Percentiles rank a stretch among this genome's conserved stretches.
These are phyloP conservation scores for Hybognathus amarus DNA, from an alignment of 2,797 vertebrate species.

Conservation along the genomic window DNA sequence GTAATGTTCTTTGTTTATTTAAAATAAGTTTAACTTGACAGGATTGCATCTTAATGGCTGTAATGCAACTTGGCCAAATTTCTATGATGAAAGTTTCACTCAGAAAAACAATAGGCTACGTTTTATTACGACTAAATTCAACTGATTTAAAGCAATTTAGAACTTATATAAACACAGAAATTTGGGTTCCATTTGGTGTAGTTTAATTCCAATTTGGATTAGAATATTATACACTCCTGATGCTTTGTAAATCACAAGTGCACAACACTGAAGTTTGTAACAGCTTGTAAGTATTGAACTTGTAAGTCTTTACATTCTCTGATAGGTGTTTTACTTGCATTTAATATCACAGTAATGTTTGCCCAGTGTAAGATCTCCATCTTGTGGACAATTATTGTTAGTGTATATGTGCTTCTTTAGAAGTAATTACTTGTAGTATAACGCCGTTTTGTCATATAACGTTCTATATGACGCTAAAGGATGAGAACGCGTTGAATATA, in stretches of 20 bases:
- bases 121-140: background rate
- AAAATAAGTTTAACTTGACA: too few relatives aligned
- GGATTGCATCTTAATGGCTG: too few relatives aligned
- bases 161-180: background rate
- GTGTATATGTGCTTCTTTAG: background rate
- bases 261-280: background rate
- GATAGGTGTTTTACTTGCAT: background rate
- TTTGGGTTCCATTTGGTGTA: background rate
- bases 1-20: too few relatives aligned
- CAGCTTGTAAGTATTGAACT: too few relatives aligned
- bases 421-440: background rate
- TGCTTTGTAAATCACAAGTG: background rate
- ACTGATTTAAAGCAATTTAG: background rate
- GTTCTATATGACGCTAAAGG: too few relatives aligned
- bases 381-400: conserved; percentile 2
- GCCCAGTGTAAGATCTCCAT: background rate
- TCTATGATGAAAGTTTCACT: too few relatives aligned
- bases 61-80: too few relatives aligned
- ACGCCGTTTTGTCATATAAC: too few relatives aligned
- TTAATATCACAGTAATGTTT: background rate
- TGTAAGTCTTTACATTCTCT: background rate
- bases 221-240: background rate
- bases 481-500: too few relatives aligned
- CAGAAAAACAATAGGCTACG: too few relatives aligned
- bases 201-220: background rate